Conservation (phyloP, 2,888 invertebrate species). For the Chloroclystis v-ata region DNA sequence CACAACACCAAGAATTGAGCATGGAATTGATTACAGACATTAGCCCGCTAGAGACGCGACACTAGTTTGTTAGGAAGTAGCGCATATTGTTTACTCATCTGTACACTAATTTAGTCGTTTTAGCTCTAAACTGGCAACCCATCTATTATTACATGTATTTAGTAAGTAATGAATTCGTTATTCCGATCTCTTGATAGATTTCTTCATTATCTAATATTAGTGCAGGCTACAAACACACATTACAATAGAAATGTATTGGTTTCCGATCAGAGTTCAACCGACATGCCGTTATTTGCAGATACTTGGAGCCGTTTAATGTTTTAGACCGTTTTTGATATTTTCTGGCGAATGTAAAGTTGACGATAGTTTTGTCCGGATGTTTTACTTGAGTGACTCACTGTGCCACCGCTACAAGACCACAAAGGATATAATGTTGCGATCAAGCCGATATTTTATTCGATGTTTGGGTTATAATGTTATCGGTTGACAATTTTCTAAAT, state of each 20-base stretch:
- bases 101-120: slow-evolving; percentile 32
- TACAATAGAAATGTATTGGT: slow-evolving; percentile 76
- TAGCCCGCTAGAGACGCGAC: slow-evolving; percentile 23
- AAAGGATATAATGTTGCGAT: slow-evolving; percentile 64
- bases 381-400: slow-evolving; percentile 71
- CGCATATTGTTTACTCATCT: slow-evolving; percentile 25
- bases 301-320: slow-evolving; percentile 70
- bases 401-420: slow-evolving; percentile 69
- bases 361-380: slow-evolving; percentile 58
- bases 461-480: slow-evolving; percentile 56
- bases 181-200: slow-evolving; percentile 73
- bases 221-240: slow-evolving; percentile 75
- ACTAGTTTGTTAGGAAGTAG: slow-evolving; percentile 26
- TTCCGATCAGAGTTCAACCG: slow-evolving; percentile 72
- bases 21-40: slow-evolving; percentile 51
- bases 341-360: slow-evolving; percentile 47
- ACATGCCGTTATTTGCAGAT: slow-evolving; percentile 75
- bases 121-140: slow-evolving; percentile 57
- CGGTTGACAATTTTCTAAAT: slow-evolving; percentile 75
- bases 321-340: slow-evolving; percentile 49
- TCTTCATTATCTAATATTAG: slow-evolving; percentile 67
- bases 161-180: slow-evolving; percentile 69
- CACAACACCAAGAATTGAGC: slow-evolving; percentile 39
- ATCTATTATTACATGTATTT: slow-evolving; percentile 65
- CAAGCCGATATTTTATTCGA: slow-evolving; percentile 53